Evolutionary conservation across 2,113 vertebrate genomes (phyloP), one percentile per base, ranked within the genome.

Genomic region (Macrotus californicus): DNA sequence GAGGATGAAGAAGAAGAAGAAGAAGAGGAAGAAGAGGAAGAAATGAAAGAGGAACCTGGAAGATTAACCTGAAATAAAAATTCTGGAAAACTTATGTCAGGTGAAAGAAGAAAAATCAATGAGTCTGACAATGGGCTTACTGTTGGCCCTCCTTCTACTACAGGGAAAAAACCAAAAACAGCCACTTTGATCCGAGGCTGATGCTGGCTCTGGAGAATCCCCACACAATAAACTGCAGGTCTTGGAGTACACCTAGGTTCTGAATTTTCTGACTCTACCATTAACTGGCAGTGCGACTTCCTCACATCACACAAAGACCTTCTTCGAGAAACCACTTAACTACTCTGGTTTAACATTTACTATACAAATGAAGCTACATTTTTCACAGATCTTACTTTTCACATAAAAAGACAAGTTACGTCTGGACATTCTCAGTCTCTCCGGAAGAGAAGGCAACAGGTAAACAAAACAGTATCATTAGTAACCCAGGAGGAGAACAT

Each of bases 41-140:
- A 83, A 83, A 22, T 64, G 4, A 85, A 67, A 80, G 15, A 75
- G 24, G 16, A 91, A 52, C 14, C 7, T 81, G 59, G 31, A 88
- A 11, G 26, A 81, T 36, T 81, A 64, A 61, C 29, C 13, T 9
- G 48, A 77, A 6, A 66, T 43, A 82, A 82, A 70, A 77, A 36
- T 61, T 61, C 18, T 54, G 18, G 59, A 72, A 95, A 52, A 79
- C n/a, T n/a, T 10, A 0, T 59, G 12, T 89, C 39, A 15, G 31
- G 64, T 83, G 22, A 94, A 81, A 77, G 43, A 54, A 89, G 59
- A 87, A 93, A 96, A 95, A 89, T 4, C 3, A 85, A 36, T 36
- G 66, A 84, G 34, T 34, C 61, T n/a, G 21, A 69, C 34, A 59
- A 59, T 9, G 12, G 69, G 61, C 29, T 89, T 46, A 46, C 43